Percentiles rank a stretch among this genome's conserved stretches.
Evolutionary conservation across 2,113 vertebrate species (phyloP).

Genomic region (Scalopus aquaticus): DNA sequence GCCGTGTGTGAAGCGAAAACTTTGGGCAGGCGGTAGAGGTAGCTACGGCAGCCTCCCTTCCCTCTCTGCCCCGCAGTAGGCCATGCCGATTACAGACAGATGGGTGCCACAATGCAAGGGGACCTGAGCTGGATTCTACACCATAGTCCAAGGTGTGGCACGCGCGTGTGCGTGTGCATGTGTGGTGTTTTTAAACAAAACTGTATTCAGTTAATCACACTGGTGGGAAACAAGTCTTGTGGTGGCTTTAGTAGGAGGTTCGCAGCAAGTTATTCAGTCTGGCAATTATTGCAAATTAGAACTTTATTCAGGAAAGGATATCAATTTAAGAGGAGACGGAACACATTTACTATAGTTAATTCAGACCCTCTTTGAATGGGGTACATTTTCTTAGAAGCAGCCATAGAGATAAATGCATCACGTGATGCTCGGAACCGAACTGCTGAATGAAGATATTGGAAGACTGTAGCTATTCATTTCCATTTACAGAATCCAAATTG

Average conservation of each 20-base stretch:
- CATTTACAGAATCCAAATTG: slow-evolving; percentile 52
- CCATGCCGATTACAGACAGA: slow-evolving; percentile 74
- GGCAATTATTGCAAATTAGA: slow-evolving; percentile 77
- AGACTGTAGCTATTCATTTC: slow-evolving; percentile 58
- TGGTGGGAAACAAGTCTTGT: slow-evolving; percentile 70
- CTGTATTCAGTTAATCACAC: slow-evolving; percentile 82
- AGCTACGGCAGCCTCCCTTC: slow-evolving; percentile 13
- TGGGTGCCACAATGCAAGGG: slow-evolving; percentile 68
- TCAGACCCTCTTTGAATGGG: slow-evolving; percentile 61
- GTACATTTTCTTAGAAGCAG: slow-evolving; percentile 71
- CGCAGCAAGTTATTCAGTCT: slow-evolving; percentile 72
- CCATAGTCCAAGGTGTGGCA: slow-evolving; percentile 54
- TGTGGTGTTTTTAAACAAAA: slow-evolving; percentile 61
- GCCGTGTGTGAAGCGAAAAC: slow-evolving; percentile 67
- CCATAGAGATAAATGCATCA: slow-evolving; percentile 65
- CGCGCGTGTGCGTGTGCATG: neutral
- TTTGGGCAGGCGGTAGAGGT: slow-evolving; percentile 78
- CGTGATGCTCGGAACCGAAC: neutral
- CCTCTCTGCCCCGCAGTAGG: slow-evolving; percentile 53
- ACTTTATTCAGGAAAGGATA: slow-evolving; percentile 74
- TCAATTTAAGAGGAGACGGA: slow-evolving; percentile 63
- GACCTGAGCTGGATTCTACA: neutral
- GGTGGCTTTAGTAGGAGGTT: slow-evolving; percentile 76
- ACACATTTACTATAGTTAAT: slow-evolving; percentile 66
- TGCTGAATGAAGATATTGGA: slow-evolving; percentile 65